Evolutionary conservation across 2,113 vertebrate genomes (phyloP).

Genomic region (Brachionichthys hirsutus): DNA sequence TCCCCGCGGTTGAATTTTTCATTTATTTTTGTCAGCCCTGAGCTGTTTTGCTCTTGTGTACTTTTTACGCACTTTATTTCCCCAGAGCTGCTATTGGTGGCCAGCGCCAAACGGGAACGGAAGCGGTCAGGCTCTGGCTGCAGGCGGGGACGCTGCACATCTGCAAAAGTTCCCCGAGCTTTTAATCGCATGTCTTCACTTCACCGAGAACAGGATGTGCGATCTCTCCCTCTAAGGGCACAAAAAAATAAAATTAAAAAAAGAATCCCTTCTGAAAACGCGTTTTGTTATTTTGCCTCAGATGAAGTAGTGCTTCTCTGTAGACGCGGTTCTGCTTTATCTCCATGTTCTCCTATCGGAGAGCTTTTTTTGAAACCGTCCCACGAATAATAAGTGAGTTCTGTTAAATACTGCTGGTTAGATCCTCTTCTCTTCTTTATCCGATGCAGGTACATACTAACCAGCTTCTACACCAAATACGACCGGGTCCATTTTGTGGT

Average conservation of each 20-base stretch:
- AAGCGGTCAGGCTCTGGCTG: slow-evolving; percentile 9
- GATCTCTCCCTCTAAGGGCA: slow-evolving; percentile 1
- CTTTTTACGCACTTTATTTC: not conserved
- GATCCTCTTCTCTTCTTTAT: not conserved
- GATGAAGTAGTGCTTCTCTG: no score
- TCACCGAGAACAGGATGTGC: slow-evolving; percentile 25
- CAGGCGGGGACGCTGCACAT: slow-evolving; percentile 4
- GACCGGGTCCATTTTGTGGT: slow-evolving; percentile 92
- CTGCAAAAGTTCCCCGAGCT: not conserved
- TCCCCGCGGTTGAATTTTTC: slow-evolving; percentile 22
- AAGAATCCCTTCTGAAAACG: not conserved
- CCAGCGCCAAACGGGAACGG: slow-evolving; percentile 6
- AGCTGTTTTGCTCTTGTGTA: slow-evolving; percentile 52
- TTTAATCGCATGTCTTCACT: slow-evolving; percentile 13
- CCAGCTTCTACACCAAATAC: slow-evolving; percentile 99
- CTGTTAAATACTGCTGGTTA: no score
- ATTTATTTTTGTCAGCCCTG: slow-evolving; percentile 8
- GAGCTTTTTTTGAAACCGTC: not conserved
- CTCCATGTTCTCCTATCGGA: not conserved
- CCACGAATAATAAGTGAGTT: not conserved
- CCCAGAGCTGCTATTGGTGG: slow-evolving; percentile 20
- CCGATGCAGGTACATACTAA: slow-evolving; percentile 88
- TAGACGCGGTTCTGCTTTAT: no score
- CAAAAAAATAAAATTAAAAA: not conserved
- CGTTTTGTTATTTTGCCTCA: no score